Base-by-base conservation (phyloP, 2,797 vertebrate species). In the Coreius guichenoti region DNA sequence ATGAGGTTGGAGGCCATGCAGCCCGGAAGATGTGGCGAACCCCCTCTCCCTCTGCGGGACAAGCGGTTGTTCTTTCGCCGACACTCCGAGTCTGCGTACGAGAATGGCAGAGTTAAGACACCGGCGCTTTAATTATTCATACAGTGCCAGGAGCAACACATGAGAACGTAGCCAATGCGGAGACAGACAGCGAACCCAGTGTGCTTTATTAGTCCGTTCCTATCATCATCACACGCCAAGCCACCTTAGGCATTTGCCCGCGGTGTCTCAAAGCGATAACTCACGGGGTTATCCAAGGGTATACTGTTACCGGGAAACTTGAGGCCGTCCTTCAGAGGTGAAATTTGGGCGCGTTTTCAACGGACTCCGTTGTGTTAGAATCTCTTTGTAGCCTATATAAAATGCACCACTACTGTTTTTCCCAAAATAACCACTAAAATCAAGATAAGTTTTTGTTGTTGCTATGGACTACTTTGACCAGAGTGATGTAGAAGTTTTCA, bases 121-220 rank as follows among this genome's bases (percentile, higher is more conserved):
- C 94, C 94, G 90, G 88, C 88, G 68, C 93, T 94, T 99, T 92
- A 97, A 99, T 99, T 96, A 98, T 99, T 96, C 91, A 99, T 96
- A 91, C 69, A 93, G 91, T 88, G 96, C 97, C 97, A 95, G 96
- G 90, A 98, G 97, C 97, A 96, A 97, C 94, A 94, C 95, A 96
- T 95, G 95, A 94, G 94, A 96, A 93, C 95, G 96, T 95, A 96
- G 96, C 94, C 93, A 88, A 93, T 91, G 96, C 90, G 90, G 90
- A 93, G 92, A 93, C 91, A 95, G 94, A 91, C 91, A 95, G 95
- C 90, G 95, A 93, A 93, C 95, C 92, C 93, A 93, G 93, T 93
- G 94, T 95, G 95, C 95, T 97, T 96, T 96, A 95, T 95, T 92
- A 94, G 96, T 97, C 97, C 91, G 93, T 93, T 97, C 91, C 95